Percentiles rank a stretch among this genome's conserved stretches.
These are phyloP conservation scores for Ennomos fuscantarius DNA, from an alignment of 2,888 invertebrate genomes.

Conservation along the genomic window DNA sequence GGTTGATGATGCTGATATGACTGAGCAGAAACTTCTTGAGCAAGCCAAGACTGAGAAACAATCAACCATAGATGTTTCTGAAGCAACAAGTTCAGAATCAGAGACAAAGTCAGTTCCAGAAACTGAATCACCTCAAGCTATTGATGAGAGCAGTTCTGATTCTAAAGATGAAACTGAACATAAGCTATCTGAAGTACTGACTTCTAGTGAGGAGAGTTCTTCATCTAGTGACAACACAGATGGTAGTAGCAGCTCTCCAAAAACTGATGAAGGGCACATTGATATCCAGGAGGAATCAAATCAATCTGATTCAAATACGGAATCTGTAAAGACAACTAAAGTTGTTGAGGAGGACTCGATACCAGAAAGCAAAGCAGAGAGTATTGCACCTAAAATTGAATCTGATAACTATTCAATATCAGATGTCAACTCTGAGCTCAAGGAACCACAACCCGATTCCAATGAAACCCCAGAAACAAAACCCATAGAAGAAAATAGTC, in stretches of 20 bases:
- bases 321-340: constrained; percentile 44
- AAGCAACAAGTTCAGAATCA: constrained; percentile 40
- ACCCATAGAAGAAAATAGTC: constrained; percentile 19
- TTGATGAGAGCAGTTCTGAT: constrained; percentile 72
- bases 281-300: constrained; percentile 63
- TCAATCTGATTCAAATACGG: constrained; percentile 50
- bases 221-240: constrained; percentile 79
- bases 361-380: constrained; percentile 41
- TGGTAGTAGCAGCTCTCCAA: constrained; percentile 77
- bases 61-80: constrained; percentile 38
- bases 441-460: constrained; percentile 50
- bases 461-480: constrained; percentile 28
- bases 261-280: constrained; percentile 59
- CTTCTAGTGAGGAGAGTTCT: constrained; percentile 78
- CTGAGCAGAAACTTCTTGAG: constrained; percentile 67
- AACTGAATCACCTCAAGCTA: constrained; percentile 48
- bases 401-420: constrained; percentile 74
- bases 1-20: constrained; percentile 76
- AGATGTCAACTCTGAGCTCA: constrained; percentile 73
- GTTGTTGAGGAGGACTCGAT: constrained; percentile 42
- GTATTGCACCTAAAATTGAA: constrained; percentile 50
- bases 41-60: constrained; percentile 52
- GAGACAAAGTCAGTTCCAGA: constrained; percentile 42
- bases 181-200: constrained; percentile 68
- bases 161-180: constrained; percentile 71